phyloP scores from a whole-genome alignment of 2,797 vertebrate species.

The Brachymystax lenok region DNA sequence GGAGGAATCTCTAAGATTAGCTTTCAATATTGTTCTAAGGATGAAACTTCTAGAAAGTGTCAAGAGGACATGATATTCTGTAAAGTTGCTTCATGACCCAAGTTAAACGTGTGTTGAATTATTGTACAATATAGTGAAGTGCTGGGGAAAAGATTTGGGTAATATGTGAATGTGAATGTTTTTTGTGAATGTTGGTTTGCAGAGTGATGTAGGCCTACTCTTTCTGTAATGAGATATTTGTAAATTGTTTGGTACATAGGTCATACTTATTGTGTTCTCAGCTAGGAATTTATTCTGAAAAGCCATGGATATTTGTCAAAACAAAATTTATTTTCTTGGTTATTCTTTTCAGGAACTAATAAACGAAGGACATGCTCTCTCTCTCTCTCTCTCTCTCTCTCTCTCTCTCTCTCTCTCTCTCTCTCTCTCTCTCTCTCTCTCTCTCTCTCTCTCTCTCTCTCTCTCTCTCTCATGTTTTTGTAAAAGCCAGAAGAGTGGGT shows the following conservation, averaged over 20 bases:
- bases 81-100: constrained; percentile 53
- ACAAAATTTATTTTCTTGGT: neutral
- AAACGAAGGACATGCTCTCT: constrained; percentile 12
- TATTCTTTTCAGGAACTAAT: constrained; percentile 17
- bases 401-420: neutral
- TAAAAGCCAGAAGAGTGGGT: constrained; percentile 55
- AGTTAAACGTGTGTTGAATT: constrained; percentile 42
- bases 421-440: too few relatives aligned
- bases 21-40: constrained; percentile 72
- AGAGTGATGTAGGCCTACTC: neutral
- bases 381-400: neutral
- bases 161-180: neutral
- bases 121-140: constrained; percentile 32
- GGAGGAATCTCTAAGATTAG: constrained; percentile 64
- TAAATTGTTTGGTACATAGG: too few relatives aligned
- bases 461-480: constrained; percentile 39
- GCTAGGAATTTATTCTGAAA: too few relatives aligned
- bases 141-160: neutral
- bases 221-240: too few relatives aligned
- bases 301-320: too few relatives aligned
- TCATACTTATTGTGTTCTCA: too few relatives aligned
- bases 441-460: too few relatives aligned
- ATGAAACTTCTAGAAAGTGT: constrained; percentile 59
- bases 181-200: neutral
- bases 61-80: constrained; percentile 48